Evolutionary conservation across 2,888 invertebrate genomes (phyloP).

Genomic region (Elegia similella): DNA sequence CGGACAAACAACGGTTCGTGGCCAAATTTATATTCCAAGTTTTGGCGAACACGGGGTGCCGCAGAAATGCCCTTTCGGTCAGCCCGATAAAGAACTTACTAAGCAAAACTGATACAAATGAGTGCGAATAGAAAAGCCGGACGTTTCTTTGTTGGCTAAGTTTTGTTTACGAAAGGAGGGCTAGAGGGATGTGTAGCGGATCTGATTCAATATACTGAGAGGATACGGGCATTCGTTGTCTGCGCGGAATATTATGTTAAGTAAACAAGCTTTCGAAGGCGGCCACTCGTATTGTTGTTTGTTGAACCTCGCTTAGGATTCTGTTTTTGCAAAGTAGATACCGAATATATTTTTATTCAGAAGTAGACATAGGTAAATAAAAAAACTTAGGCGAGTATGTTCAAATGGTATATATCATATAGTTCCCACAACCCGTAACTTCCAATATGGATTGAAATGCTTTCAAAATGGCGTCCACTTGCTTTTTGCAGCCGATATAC

Average conservation of each 20-base stretch:
- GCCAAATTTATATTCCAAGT: conserved; percentile 72
- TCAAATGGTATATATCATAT: too few species aligned
- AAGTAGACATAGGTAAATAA: neutral
- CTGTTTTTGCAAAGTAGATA: neutral
- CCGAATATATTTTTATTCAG: neutral
- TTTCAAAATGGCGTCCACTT: too few species aligned
- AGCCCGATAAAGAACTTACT: conserved; percentile 53
- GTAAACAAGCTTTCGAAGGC: conserved; percentile 51
- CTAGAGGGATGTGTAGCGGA: conserved; percentile 43
- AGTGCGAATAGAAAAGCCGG: conserved; percentile 39
- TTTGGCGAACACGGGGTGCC: conserved; percentile 48
- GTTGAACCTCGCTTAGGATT: neutral
- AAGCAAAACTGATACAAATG: conserved; percentile 56
- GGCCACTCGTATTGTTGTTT: conserved; percentile 28
- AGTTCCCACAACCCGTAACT: too few species aligned
- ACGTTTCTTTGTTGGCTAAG: conserved; percentile 37
- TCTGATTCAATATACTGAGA: conserved; percentile 52
- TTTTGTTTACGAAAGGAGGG: conserved; percentile 30
- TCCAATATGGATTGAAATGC: too few species aligned
- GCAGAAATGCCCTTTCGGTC: conserved; percentile 45
- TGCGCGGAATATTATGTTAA: conserved; percentile 53
- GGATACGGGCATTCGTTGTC: conserved; percentile 47
- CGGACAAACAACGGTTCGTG: conserved; percentile 59
- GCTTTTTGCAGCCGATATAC: too few species aligned
- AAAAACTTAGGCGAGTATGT: neutral